Evolutionary conservation across 2,888 invertebrate species (phyloP).

Genomic region (Callimorpha dominula): DNA sequence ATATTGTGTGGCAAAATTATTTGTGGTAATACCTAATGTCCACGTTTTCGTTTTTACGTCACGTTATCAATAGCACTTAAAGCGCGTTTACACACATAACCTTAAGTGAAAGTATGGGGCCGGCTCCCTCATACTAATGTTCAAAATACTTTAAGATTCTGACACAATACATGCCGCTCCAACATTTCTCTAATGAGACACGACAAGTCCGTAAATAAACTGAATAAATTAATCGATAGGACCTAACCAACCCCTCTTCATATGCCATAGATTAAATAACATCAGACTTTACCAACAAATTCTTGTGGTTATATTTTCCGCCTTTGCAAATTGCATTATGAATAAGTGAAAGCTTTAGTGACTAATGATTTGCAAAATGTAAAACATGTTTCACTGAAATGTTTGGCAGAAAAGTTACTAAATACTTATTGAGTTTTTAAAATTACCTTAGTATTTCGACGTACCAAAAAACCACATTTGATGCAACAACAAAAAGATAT

Average conservation of each 20-base stretch:
- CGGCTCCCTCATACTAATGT: slow-evolving; percentile 82
- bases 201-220: slow-evolving; percentile 75
- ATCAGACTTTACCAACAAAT: slow-evolving; percentile 19
- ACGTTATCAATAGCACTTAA: slow-evolving; percentile 80
- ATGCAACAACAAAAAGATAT: background rate
- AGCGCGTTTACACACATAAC: slow-evolving; percentile 83
- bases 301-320: slow-evolving; percentile 21
- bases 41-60: slow-evolving; percentile 73
- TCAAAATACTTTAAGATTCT: slow-evolving; percentile 83
- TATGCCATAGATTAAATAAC: slow-evolving; percentile 66
- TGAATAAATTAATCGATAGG: slow-evolving; percentile 81
- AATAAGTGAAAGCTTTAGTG: slow-evolving; percentile 48
- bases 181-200: slow-evolving; percentile 82
- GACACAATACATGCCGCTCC: slow-evolving; percentile 72
- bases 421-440: slow-evolving; percentile 17
- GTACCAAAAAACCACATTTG: background rate
- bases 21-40: slow-evolving; percentile 42
- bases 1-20: slow-evolving; percentile 46
- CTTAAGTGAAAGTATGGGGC: slow-evolving; percentile 83
- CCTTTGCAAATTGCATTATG: slow-evolving; percentile 30
- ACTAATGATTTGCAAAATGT: slow-evolving; percentile 40
- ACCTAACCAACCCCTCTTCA: slow-evolving; percentile 74
- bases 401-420: slow-evolving; percentile 23
- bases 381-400: slow-evolving; percentile 37
- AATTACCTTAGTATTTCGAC: background rate